Base-by-base conservation (phyloP, 2,888 invertebrate species). In the Kryphioiulus occultus region DNA sequence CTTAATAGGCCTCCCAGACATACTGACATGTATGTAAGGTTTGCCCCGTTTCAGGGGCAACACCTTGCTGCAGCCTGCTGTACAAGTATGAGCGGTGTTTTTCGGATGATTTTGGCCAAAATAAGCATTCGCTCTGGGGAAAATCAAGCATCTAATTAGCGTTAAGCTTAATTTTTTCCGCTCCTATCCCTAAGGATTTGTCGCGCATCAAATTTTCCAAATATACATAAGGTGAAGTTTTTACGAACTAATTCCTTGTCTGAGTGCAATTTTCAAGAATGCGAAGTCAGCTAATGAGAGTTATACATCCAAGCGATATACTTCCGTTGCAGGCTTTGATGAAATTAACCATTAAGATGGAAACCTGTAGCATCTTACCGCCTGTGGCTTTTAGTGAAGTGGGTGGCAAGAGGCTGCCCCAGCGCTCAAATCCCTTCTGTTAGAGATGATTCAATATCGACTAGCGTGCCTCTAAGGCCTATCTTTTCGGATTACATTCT, bases 321-420 rank as follows among this genome's bases (percentile, higher is more conserved):
- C 59, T 59, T 59, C 4, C 22, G 17, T n/a, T 59, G 4, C 59
- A n/a, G 19, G 7, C n/a, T n/a, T n/a, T 59, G n/a, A 59, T n/a
- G 59, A 59, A 59, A n/a, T 59, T 19, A 59, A 59, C 59, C 2
- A 39, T 59, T 22, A 59, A n/a, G 59, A 59, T 9, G 59, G 59
- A n/a, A 59, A 59, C 59, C 59, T 59, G 59, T 59, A n/a, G 59
- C 59, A 59, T 59, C 59, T 59, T 59, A 12, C 59, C 19, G 59
- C 59, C 59, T 59, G 59, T 59, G 59, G 59, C 59, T 59, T 59
- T 59, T 59, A 59, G 59, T n/a, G n/a, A 59, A 59, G n/a, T 59
- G 59, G 59, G 22, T 59, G 5, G n/a, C 15, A 59, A 19, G 22
- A 22, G 22, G 59, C 59, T 19, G 4, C 9, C 59, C 59, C 59